These are phyloP conservation scores for Thunnus maccoyii DNA, from an alignment of 2,113 vertebrate genomes.

Conservation along the genomic window DNA sequence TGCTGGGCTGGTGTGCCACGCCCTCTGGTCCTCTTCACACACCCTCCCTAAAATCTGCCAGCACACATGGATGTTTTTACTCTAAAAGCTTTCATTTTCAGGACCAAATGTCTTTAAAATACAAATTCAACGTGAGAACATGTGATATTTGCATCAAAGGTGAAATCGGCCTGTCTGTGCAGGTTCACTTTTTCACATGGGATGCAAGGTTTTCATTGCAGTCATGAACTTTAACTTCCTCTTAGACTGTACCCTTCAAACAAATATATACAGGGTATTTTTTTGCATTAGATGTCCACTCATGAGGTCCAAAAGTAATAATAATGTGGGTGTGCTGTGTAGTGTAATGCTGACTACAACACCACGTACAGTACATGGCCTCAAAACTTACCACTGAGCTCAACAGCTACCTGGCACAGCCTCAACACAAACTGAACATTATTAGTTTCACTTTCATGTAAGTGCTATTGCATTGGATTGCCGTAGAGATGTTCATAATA, in stretches of 20 bases:
- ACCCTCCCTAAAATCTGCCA: constrained; percentile 36
- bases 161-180: background rate
- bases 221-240: no score
- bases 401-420: no score
- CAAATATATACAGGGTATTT: background rate
- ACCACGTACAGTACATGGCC: no score
- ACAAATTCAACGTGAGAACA: background rate
- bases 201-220: background rate
- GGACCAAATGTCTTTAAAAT: background rate
- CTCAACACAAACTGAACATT: no score
- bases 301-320: no score
- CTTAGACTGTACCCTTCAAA: background rate
- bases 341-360: background rate
- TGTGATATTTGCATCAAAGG: background rate
- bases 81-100: background rate
- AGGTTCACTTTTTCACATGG: background rate
- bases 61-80: background rate
- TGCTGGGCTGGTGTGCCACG: constrained; percentile 59
- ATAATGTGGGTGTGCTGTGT: background rate
- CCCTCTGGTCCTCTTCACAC: constrained; percentile 52
- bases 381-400: no score
- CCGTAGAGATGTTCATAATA: no score
- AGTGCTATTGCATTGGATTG: no score
- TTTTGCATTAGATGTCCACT: background rate
- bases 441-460: no score